Evolutionary conservation across 92 coral and sea anemone genomes (phyloP), one percentile per base, ranked within the genome.

Genomic region (Palythoa grandiflora): DNA sequence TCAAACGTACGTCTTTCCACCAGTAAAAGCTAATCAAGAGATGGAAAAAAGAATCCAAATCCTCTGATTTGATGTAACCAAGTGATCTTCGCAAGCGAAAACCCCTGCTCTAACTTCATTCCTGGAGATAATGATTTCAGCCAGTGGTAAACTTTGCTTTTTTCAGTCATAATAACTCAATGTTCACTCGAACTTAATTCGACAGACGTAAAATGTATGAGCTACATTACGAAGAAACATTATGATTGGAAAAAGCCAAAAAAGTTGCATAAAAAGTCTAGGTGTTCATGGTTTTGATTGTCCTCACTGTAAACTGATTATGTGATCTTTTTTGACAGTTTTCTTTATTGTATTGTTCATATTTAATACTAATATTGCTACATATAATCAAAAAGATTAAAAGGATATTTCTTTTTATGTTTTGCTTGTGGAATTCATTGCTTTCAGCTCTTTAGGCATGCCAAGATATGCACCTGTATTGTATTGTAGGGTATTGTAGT

Each of bases 21-120:
- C 55, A 51, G 55, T 51, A 51, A 51, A 51, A 51, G 55, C 55
- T 51, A 5, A 51, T 51, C 55, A 10, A 0, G 5, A 51, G 55
- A 51, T 28, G 93, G 87, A 40, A 90, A 90, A 80, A 90, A 86
- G 17, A 40, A 68, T 90, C 93, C 68, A 90, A 73, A 79, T 90
- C 93, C 78, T 86, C 87, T 59, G 89, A 17, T 78, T 84, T 75
- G 59, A 84, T 72, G 73, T 75, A 89, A 8, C 57, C 66, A 20
- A 48, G 77, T n/a, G 92, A 89, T 59, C 89, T 47, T 78, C 89
- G 28, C 76, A 89, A 89, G 37, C 68, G 83, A 76, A 84, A 84
- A 19, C 92, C 80, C 74, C 88, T 75, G 6, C 17, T 88, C 73
- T 8, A 77, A 83, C 53, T 55, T 89, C 53, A 83, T 28, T 37